Evolutionary conservation across 2,888 invertebrate species (phyloP).

Genomic region (Oxyscelio sp.): DNA sequence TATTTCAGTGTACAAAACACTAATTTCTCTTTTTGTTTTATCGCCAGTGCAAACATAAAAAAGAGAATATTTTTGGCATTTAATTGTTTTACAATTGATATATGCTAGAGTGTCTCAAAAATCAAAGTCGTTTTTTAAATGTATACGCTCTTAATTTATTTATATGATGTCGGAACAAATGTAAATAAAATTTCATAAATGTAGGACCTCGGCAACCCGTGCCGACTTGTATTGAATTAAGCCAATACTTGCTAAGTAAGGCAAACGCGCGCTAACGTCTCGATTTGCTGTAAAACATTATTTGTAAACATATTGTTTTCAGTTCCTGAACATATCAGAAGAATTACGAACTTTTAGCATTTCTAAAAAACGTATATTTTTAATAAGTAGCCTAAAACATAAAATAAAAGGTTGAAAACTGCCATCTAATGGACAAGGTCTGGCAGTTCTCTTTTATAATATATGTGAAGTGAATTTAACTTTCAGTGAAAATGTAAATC

Average conservation of each 20-base stretch:
- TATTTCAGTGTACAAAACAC: no score
- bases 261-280: not conserved
- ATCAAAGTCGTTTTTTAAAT: slow-evolving; percentile 4
- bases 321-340: no score
- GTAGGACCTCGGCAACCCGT: slow-evolving; percentile 8
- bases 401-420: not conserved
- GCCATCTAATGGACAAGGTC: not conserved
- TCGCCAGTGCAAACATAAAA: no score
- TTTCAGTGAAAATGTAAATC: not conserved
- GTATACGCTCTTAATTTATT: slow-evolving; percentile 1
- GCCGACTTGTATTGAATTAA: not conserved
- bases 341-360: not conserved
- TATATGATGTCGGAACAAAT: not conserved
- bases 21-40: no score
- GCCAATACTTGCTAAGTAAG: not conserved
- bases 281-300: not conserved
- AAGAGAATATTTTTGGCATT: no score
- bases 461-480: not conserved
- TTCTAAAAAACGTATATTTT: not conserved
- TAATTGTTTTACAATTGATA: no score
- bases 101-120: slow-evolving; percentile 1
- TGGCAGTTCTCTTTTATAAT: not conserved
- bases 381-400: not conserved
- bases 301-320: no score
- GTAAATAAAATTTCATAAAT: slow-evolving; percentile 6